Evolutionary conservation across 1,140 invertebrate genomes (phyloP).

Genomic region (Sminthurinus signatus): DNA sequence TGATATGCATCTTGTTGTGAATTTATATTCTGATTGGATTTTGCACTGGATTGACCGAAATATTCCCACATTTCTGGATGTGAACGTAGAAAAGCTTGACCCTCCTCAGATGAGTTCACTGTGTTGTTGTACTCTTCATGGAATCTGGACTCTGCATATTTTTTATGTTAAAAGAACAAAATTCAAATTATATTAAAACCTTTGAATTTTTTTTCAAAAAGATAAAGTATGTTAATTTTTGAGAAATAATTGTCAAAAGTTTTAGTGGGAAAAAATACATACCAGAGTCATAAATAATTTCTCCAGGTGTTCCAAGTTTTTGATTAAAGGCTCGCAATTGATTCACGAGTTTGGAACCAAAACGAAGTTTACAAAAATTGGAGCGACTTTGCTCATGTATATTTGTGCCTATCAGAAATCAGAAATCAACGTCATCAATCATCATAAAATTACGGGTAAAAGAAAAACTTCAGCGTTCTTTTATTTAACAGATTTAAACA

Average conservation of each 20-base stretch:
- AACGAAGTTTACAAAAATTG: constrained; percentile 65
- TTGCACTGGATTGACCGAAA: constrained; percentile 25
- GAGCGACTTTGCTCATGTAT: constrained; percentile 57
- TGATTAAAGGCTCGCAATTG: constrained; percentile 63
- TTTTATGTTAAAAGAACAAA: not conserved
- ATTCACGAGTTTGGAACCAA: constrained; percentile 59
- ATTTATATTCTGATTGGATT: not conserved
- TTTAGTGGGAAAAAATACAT: constrained; percentile 27
- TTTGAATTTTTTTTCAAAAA: no score
- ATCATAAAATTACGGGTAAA: no score
- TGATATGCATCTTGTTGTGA: no score
- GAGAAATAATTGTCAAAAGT: not conserved
- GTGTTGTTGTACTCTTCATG: constrained; percentile 45
- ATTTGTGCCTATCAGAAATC: constrained; percentile 58
- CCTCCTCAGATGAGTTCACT: constrained; percentile 48
- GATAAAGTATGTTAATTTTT: not conserved
- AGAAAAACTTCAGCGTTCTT: no score
- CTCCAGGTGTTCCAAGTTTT: constrained; percentile 61
- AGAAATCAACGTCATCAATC: no score
- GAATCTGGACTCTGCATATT: constrained; percentile 45
- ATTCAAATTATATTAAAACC: no score
- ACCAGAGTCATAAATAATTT: constrained; percentile 61
- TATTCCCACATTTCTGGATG: constrained; percentile 46
- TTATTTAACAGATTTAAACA: no score
- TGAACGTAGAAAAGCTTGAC: constrained; percentile 45